Evolutionary conservation across 2,797 vertebrate species (phyloP), one percentile per base, ranked within the genome.

Genomic region (Urocyon cinereoargenteus): DNA sequence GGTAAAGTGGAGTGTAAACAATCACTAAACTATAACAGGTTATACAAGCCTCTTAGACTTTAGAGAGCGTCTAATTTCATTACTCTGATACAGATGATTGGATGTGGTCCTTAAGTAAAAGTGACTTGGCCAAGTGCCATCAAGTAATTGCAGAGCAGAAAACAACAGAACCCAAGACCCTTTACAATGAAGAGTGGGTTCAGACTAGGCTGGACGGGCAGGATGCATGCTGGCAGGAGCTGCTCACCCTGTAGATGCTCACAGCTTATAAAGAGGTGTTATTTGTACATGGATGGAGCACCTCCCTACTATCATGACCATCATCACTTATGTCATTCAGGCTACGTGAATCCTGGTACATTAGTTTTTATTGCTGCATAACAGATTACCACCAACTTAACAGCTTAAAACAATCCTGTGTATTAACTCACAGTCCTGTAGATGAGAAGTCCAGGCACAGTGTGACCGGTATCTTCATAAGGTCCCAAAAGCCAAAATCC

Each of bases 161-260:
- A 34, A 13, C 4, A 0, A 28, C 9, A 49, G 26, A 75, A 28
- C 24, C 3, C 72, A 28, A 24, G 28, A 75, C 22, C 0, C 4
- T 19, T 5, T 28, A 9, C 45, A 3, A 2, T 6, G 45, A 68
- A 49, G n/a, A 19, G 15, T 0, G 14, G 14, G 24, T 12, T 16
- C n/a, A 16, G 4, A 57, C 34, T 2, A 6, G 0, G 0, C 45
- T 0, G 31, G 64, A 36, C 13, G 7, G 28, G 24, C 0, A 5
- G 64, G 64, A 3, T 1, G 2, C 3, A 7, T 0, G 15, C 8
- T 1, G 62, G 15, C 21, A 55, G 70, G 57, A 13, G 24, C 24
- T 5, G 2, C 34, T n/a, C 8, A 3, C 18, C 55, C 45, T 8
- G 1, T 36, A 51, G 55, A 3, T 4, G 31, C 40, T 18, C 31